These are phyloP conservation scores for Tapirus terrestris DNA, from an alignment of 2,113 vertebrate species.

Conservation along the genomic window DNA sequence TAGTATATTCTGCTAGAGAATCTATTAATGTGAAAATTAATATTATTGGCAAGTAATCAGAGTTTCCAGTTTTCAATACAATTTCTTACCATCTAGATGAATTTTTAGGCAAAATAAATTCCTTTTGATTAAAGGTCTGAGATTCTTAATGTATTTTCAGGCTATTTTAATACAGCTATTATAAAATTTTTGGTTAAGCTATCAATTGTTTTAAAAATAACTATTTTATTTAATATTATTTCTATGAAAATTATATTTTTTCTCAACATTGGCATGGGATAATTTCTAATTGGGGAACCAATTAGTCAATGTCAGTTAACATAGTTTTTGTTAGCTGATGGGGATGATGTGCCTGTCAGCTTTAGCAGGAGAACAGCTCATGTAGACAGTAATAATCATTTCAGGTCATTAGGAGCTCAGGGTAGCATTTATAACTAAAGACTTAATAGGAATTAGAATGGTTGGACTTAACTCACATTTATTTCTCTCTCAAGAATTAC, in stretches of 20 bases:
- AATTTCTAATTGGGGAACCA: background rate
- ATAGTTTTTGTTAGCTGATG: background rate
- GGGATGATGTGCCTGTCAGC: background rate
- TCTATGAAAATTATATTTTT: background rate
- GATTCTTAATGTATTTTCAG: background rate
- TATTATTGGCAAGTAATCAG: background rate
- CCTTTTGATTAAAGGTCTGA: background rate
- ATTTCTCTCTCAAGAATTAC: slow-evolving; percentile 40
- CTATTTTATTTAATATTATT: background rate
- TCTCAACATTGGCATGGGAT: background rate
- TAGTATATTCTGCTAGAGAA: background rate
- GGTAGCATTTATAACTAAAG: background rate
- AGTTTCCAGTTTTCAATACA: background rate
- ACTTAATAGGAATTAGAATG: background rate
- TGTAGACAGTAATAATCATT: background rate
- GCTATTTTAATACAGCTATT: background rate
- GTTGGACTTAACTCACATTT: slow-evolving; percentile 3
- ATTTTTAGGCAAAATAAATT: background rate
- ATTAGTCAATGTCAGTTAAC: background rate
- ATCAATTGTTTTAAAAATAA: background rate
- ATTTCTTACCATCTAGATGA: background rate
- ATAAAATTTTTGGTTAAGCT: background rate
- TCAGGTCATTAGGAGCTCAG: background rate
- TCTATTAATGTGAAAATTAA: background rate
- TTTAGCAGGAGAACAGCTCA: background rate